Evolutionary conservation across 1,140 invertebrate genomes (phyloP).

Genomic region (Zaprionus lachaisei): DNA sequence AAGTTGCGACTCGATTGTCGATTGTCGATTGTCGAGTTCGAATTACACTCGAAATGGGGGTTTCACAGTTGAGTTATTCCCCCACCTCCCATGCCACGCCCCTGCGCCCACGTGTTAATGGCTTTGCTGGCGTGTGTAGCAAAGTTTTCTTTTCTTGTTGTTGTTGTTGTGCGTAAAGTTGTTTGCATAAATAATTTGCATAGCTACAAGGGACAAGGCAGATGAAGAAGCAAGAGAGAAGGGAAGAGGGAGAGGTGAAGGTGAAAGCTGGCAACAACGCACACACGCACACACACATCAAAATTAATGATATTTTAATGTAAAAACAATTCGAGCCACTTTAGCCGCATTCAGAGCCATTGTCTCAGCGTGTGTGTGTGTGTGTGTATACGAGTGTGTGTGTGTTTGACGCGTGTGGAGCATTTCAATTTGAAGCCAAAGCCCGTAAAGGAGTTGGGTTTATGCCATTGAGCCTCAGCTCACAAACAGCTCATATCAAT

Average conservation of each 20-base stretch:
- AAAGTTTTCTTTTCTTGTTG: slow-evolving; percentile 22
- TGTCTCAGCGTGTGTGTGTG: slow-evolving; percentile 11
- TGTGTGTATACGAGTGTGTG: slow-evolving; percentile 7
- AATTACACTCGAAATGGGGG: slow-evolving; percentile 25
- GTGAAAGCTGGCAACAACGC: slow-evolving; percentile 2
- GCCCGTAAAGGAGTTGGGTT: slow-evolving; percentile 34
- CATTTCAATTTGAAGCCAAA: slow-evolving; percentile 66
- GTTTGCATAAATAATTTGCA: slow-evolving; percentile 65
- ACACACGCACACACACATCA: slow-evolving; percentile 51
- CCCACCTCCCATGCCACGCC: neutral
- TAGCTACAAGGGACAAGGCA: neutral
- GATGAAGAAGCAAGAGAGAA: neutral
- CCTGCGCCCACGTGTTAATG: slow-evolving; percentile 59
- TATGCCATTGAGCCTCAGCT: slow-evolving; percentile 21
- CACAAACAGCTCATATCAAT: neutral
- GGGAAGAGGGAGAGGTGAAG: neutral
- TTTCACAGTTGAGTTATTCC: neutral
- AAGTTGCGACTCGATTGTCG: slow-evolving; percentile 21
- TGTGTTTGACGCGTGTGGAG: slow-evolving; percentile 16
- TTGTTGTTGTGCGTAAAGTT: slow-evolving; percentile 48
- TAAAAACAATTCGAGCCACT: slow-evolving; percentile 81
- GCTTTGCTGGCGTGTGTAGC: slow-evolving; percentile 43
- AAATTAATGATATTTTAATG: slow-evolving; percentile 82
- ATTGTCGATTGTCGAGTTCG: slow-evolving; percentile 17
- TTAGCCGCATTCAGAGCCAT: slow-evolving; percentile 66